Percentiles rank a stretch among this genome's conserved stretches.
phyloP scores from a whole-genome alignment of 2,797 vertebrate genomes.

The Allobates femoralis region DNA sequence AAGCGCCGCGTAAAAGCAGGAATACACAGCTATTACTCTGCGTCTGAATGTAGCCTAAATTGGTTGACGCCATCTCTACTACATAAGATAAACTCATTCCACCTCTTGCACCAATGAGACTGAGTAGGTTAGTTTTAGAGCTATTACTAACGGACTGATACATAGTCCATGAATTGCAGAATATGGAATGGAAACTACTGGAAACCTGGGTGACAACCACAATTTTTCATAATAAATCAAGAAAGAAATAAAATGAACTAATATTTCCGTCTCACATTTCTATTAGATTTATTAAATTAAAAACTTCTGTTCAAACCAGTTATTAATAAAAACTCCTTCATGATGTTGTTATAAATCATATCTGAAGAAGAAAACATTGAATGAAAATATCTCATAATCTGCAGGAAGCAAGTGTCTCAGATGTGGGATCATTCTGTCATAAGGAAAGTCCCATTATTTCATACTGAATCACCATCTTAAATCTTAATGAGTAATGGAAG shows the following conservation, averaged over 20 bases:
- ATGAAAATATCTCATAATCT: not conserved
- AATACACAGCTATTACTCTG: no score
- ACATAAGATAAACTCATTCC: no score
- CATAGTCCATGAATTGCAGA: not conserved
- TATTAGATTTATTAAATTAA: not conserved
- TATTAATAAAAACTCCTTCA: constrained; percentile 1
- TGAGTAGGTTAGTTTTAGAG: no score
- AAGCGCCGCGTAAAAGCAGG: no score
- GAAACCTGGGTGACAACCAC: not conserved
- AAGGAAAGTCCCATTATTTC: constrained; percentile 24
- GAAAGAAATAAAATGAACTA: not conserved
- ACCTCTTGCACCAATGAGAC: no score
- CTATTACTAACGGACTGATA: not conserved
- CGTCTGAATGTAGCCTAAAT: no score
- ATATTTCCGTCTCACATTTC: not conserved
- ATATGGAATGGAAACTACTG: no score
- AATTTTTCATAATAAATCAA: not conserved
- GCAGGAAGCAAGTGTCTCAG: not conserved
- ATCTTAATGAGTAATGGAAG: not conserved
- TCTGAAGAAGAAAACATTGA: not conserved
- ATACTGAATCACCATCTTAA: constrained; percentile 3
- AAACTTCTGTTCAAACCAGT: not conserved
- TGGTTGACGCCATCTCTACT: no score
- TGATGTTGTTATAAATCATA: not conserved
- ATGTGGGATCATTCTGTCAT: not conserved